Base-by-base conservation (phyloP, 2,888 invertebrate species). In the Acleris sparsana region DNA sequence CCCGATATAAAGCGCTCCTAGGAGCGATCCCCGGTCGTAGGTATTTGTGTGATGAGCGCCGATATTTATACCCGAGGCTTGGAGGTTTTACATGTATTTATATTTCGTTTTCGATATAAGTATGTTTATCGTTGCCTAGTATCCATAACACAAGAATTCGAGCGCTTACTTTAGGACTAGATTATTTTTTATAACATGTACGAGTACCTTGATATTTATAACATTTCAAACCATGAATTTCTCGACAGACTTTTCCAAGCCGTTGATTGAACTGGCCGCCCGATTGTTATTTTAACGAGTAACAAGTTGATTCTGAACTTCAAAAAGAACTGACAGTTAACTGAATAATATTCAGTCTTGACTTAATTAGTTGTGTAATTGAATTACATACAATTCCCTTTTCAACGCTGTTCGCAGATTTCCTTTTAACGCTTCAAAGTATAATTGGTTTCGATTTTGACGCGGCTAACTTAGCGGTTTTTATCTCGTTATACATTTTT, bases 261-360 rank as follows among this genome's bases (percentile, higher is more conserved):
- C 55, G 44, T 56, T 60, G 55, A 65, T 65, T 61, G 39, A 51
- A 60, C 33, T 55, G 9, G 18, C 51, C 65, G 44, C 43, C 25
- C n/a, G 59, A 55, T 64, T 61, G 65, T 65, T 65, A 44, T 49
- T 20, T 18, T 13, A 64, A 61, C 65, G 44, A 65, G 55, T 56
- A 65, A 56, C 65, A 29, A 65, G 60, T 56, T 55, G 55, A 65
- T 56, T 59, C 33, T 56, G 29, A 49, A 65, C 20, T 65, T 44
- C 55, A 60, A 20, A 65, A 65, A 61, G 60, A 65, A 65, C 55
- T 51, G 44, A 44, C 65, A 17, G 60, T 61, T 55, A 60, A 65
- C 46, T 61, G 51, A 65, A 65, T 65, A 65, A 60, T 65, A 60
- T 65, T 65, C 65, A 56, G 60, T 65, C 55, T 61, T 33, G 51